Base-by-base conservation (phyloP, 2,888 invertebrate genomes). In the Drosophila putrida region DNA sequence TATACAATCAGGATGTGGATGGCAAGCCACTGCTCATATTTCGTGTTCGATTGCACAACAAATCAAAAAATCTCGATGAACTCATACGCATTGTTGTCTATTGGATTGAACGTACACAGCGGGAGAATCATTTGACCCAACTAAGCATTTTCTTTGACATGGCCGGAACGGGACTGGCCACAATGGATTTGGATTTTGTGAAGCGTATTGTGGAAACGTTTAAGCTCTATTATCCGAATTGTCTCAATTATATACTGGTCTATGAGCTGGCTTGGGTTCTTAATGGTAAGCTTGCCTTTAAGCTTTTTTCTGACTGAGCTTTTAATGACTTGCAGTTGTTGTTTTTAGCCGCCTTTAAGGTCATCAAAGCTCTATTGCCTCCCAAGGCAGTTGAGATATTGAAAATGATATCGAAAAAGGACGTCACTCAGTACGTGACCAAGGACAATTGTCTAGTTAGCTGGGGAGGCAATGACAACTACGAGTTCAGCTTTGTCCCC, bases 261-360 rank as follows among this genome's bases (percentile, higher is more conserved):
- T 97, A 94, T 91, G 98, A 98, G 91, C 97, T 98, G 96, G 97
- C 98, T 0, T 98, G 98, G 98, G 95, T 98, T 0, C 92, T 98
- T 67, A 97, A 96, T 88, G 95, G 96, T 96, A 93, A 93, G 93
- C 31, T 28, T 3, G 6, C 6, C 39, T 9, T 1, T 6, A 33
- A 35, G 54, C 46, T 15, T 20, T 44, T 33, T 4, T 6, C n/a
- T 6, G 5, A 8, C 11, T n/a, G 20, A 39, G 27, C 58, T 76
- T 62, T 55, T 10, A 9, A 0, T 15, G 2, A 31, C n/a, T 38
- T 51, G 9, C 59, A 39, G 27, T 49, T 47, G 50, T 39, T 61
- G 39, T 15, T 53, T 43, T n/a, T 89, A 96, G 97, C 98, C 74
- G 97, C 97, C 0, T 98, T 98, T 93, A 98, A 96, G 93, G 94